A percentile compares a stretch with the other conserved stretches of the same genome.
phyloP scores from a whole-genome alignment of 2,888 invertebrate genomes.

The Xestobium rufovillosum region DNA sequence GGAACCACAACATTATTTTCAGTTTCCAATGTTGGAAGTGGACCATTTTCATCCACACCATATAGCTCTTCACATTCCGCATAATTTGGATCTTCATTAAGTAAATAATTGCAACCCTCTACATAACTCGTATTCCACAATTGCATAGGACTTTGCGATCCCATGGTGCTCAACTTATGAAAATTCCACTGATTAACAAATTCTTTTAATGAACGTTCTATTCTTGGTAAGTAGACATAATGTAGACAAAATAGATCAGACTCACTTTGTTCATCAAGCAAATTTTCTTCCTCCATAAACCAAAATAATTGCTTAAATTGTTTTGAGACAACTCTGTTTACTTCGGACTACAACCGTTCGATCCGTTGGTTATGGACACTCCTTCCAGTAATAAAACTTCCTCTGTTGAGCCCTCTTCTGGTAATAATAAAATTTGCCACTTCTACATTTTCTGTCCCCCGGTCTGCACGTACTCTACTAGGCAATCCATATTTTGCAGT shows the following conservation, averaged over 20 bases:
- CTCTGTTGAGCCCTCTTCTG: constrained; percentile 4
- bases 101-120: constrained; percentile 5
- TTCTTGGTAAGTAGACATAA: constrained; percentile 1
- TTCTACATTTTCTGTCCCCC: constrained; percentile 5
- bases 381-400: constrained; percentile 6
- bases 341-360: constrained; percentile 13
- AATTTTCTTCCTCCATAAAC: neutral
- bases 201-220: constrained; percentile 7
- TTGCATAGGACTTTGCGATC: constrained; percentile 7
- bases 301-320: constrained; percentile 11
- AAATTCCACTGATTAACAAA: constrained; percentile 10
- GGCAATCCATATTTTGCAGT: too few relatives aligned
- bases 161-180: constrained; percentile 6
- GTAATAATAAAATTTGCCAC: constrained; percentile 4
- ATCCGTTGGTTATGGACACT: constrained; percentile 4
- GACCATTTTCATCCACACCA: constrained; percentile 7
- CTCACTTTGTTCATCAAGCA: constrained; percentile 2
- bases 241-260: neutral
- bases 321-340: constrained; percentile 9
- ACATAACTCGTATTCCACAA: constrained; percentile 4
- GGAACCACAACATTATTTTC: constrained; percentile 14
- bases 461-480: constrained; percentile 4
- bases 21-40: constrained; percentile 5
- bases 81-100: constrained; percentile 11
- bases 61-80: constrained; percentile 6